phyloP scores from a whole-genome alignment of 1,140 invertebrate genomes.

The Drusus annulatus region DNA sequence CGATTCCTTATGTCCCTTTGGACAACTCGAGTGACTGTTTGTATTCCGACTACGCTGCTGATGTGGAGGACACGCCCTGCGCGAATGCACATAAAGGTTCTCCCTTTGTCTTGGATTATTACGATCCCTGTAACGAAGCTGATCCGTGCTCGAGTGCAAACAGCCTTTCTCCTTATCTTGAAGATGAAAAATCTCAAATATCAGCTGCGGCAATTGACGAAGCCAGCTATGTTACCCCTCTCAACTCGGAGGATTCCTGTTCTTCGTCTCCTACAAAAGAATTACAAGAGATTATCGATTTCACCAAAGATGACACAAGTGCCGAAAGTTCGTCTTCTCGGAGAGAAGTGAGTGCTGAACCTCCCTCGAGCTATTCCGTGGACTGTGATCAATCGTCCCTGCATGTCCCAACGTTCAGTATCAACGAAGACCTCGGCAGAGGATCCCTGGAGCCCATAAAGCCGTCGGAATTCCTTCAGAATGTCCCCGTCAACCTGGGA shows the following conservation, averaged over 20 bases:
- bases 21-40: conserved; percentile 60
- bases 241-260: conserved; percentile 45
- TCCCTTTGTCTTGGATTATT: conserved; percentile 48
- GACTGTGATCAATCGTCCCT: conserved; percentile 53
- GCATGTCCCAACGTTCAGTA: conserved; percentile 37
- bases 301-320: conserved; percentile 39
- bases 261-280: conserved; percentile 47
- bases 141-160: conserved; percentile 32
- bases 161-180: conserved; percentile 57
- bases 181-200: conserved; percentile 55
- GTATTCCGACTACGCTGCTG: conserved; percentile 54
- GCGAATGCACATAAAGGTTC: conserved; percentile 11
- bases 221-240: conserved; percentile 44
- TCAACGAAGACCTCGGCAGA: conserved; percentile 56
- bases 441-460: conserved; percentile 45
- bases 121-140: conserved; percentile 47
- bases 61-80: conserved; percentile 41
- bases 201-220: conserved; percentile 34
- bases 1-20: conserved; percentile 66
- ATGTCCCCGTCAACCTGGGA: conserved; percentile 15
- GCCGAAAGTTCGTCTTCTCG: conserved; percentile 31
- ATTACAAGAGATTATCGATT: conserved; percentile 47
- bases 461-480: conserved; percentile 24
- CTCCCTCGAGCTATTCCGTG: conserved; percentile 51
- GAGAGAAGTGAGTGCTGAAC: conserved; percentile 45